Conservation (phyloP, 2,888 invertebrate genomes). For the Eupeodes luniger region DNA sequence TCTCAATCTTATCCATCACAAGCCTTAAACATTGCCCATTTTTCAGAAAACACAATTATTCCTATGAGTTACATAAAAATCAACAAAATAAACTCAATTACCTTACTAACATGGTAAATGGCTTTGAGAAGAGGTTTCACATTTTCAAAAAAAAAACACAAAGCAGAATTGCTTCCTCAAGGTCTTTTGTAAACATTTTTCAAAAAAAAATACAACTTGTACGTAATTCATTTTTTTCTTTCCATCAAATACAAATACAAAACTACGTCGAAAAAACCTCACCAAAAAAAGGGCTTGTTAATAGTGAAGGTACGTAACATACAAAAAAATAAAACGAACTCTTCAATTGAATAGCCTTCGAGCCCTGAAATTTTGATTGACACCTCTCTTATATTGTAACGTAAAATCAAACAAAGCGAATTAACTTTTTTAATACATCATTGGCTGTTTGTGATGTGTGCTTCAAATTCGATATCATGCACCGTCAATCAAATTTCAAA, state of each 20-base stretch:
- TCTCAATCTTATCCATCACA: slow-evolving; percentile 16
- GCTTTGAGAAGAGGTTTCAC: neutral
- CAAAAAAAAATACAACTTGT: slow-evolving; percentile 8
- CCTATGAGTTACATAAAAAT: neutral
- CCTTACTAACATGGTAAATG: neutral
- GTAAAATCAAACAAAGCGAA: slow-evolving; percentile 60
- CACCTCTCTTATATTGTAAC: slow-evolving; percentile 34
- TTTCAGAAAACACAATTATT: slow-evolving; percentile 8
- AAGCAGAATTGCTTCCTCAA: slow-evolving; percentile 32
- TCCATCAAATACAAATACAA: neutral
- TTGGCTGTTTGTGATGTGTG: slow-evolving; percentile 41
- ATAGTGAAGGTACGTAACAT: neutral
- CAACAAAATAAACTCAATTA: slow-evolving; percentile 18
- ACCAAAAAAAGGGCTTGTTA: slow-evolving; percentile 38
- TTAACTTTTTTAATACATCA: slow-evolving; percentile 66
- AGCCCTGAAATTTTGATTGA: slow-evolving; percentile 69
- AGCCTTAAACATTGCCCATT: slow-evolving; percentile 1
- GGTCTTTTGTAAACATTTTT: slow-evolving; percentile 48
- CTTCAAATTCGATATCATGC: slow-evolving; percentile 53
- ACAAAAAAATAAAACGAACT: slow-evolving; percentile 8
- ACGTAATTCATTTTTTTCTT: slow-evolving; percentile 15
- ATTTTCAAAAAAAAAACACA: slow-evolving; percentile 29
- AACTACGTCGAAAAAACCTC: neutral
- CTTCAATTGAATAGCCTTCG: slow-evolving; percentile 42
- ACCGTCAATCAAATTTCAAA: slow-evolving; percentile 39